These are phyloP conservation scores for Rhea americana DNA, from an alignment of 2,113 vertebrate species.

Conservation along the genomic window DNA sequence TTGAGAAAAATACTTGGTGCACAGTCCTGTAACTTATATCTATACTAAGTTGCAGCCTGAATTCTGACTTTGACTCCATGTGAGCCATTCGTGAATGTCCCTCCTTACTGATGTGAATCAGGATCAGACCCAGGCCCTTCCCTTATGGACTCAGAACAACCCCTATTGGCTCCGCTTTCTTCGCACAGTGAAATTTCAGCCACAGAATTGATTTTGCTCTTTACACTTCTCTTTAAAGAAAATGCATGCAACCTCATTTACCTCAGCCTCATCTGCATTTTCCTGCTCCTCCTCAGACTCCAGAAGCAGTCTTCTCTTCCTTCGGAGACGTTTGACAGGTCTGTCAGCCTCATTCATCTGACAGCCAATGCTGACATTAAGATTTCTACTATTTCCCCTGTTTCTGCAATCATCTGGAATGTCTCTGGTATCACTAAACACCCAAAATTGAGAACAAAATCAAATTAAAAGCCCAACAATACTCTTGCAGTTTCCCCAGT, in stretches of 20 bases:
- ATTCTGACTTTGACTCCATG: not conserved
- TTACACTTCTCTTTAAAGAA: not conserved
- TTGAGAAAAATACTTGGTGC: not conserved
- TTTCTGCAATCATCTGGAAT: conserved; percentile 73
- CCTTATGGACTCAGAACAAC: not conserved
- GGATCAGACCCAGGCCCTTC: not conserved
- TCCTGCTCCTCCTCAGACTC: conserved; percentile 91
- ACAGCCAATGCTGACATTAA: conserved; percentile 39
- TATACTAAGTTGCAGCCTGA: not conserved
- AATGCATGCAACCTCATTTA: conserved; percentile 19
- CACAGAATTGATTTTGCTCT: not conserved
- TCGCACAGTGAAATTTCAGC: not conserved
- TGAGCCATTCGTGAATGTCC: not conserved
- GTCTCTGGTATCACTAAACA: conserved; percentile 64
- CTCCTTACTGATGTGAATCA: not conserved
- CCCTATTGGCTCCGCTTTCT: not conserved
- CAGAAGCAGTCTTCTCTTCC: conserved; percentile 89
- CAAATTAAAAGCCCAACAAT: not conserved
- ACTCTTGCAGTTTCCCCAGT: not conserved
- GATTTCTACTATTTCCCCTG: conserved; percentile 45
- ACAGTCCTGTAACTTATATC: not conserved
- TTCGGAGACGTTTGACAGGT: conserved; percentile 83
- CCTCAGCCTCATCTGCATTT: conserved; percentile 86
- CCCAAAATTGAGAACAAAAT: conserved; percentile 19
- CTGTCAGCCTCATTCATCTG: conserved; percentile 76